Base-by-base conservation (phyloP, 1,140 invertebrate genomes). In the Oncopeltus fasciatus region DNA sequence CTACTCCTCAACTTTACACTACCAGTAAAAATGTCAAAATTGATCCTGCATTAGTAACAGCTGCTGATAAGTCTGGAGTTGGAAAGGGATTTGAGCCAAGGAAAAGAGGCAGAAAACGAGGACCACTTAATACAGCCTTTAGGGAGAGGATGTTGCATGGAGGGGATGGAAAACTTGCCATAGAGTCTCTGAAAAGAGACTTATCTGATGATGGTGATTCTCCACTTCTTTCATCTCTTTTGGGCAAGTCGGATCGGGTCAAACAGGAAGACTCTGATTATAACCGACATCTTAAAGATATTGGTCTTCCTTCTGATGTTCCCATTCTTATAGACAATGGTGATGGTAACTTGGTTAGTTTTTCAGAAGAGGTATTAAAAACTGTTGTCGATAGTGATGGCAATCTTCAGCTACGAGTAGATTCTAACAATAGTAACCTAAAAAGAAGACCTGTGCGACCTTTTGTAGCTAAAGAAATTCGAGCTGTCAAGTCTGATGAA, bases 241-340 rank as follows among this genome's bases (percentile, higher is more conserved):
- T 69, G 5, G 63, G 64, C 1, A 69, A 69, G 67, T 62, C 65
- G 18, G 68, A 69, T 53, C 24, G 33, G 14, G 57, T 26, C 12
- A 58, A 64, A 26, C 33, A 21, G 12, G 24, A 59, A 14, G 63
- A 64, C 26, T 44, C 60, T 11, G 67, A 68, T 57, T 79, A 78
- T 57, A 73, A 77, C 16, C 76, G 77, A 65, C 75, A 76, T 4
- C 67, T 80, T 27, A 80, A 79, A 68, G 77, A 68, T 62, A 76
- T 77, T 5, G 77, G 77, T 11, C 69, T 80, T 20, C 77, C 77
- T 1, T 77, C 77, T 18, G 75, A 80, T 68, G 67, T 79, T 24
- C 77, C 77, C 2, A 78, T 79, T 65, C 67, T 79, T 3, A 75
- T 78, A 56, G 77, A 80, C 66, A 77, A 75, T 33, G 76, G 77